Evolutionary conservation across 2,888 invertebrate species (phyloP).

Genomic region (Cecidostiba fungosa): DNA sequence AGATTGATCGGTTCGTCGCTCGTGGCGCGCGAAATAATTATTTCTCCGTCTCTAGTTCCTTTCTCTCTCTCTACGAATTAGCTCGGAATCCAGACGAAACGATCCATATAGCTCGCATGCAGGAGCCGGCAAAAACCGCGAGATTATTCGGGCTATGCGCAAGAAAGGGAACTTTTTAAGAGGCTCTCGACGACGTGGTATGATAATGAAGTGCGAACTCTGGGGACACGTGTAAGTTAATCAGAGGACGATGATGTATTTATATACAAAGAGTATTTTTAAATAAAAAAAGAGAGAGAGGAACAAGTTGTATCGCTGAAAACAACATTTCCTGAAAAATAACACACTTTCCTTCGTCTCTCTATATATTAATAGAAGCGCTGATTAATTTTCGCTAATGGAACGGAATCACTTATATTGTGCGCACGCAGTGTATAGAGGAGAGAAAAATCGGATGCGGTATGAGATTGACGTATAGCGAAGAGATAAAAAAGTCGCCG

Average conservation of each 20-base stretch:
- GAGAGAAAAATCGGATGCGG: constrained; percentile 36
- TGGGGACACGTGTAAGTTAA: neutral
- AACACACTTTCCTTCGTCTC: neutral
- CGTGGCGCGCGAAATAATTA: constrained; percentile 71
- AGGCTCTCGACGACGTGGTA: neutral
- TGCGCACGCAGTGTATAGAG: neutral
- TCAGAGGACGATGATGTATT: neutral
- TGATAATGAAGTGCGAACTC: constrained; percentile 29
- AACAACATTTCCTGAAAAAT: too few relatives aligned
- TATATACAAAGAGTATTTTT: neutral
- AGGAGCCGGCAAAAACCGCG: constrained; percentile 16
- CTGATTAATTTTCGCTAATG: constrained; percentile 51
- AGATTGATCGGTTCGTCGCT: constrained; percentile 72
- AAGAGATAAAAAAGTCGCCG: constrained; percentile 9
- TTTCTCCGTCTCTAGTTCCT: constrained; percentile 67
- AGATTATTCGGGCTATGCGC: constrained; percentile 26
- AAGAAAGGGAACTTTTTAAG: neutral
- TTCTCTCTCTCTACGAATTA: constrained; percentile 68
- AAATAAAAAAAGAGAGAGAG: too few relatives aligned
- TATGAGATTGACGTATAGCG: constrained; percentile 12
- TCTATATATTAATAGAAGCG: constrained; percentile 31
- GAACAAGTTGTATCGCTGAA: too few relatives aligned
- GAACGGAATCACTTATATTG: constrained; percentile 15
- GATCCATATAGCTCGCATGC: constrained; percentile 58
- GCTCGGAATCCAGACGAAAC: constrained; percentile 70